A percentile compares a stretch with the other conserved stretches of the same genome.
Conservation (phyloP, 1,140 invertebrate species). For the Drepana arcuata region DNA sequence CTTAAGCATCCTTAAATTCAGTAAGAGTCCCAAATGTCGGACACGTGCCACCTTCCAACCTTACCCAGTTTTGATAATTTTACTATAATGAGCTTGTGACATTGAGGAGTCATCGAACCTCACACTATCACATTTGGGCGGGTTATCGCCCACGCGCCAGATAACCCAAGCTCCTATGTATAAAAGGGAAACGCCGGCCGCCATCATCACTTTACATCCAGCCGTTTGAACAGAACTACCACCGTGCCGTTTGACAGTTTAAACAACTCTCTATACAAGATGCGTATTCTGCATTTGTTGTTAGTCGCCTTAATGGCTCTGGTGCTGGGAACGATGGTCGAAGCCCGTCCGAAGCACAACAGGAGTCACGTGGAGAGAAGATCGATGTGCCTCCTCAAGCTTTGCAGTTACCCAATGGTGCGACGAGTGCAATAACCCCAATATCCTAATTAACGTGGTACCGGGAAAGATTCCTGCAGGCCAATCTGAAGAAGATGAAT, state of each 20-base stretch:
- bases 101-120: constrained; percentile 62
- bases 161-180: constrained; percentile 53
- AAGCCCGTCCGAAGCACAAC: constrained; percentile 20
- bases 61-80: constrained; percentile 47
- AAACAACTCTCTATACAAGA: too few relatives aligned
- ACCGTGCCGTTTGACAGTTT: too few relatives aligned
- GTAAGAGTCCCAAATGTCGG: too few relatives aligned
- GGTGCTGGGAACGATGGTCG: constrained; percentile 15
- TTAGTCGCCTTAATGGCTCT: constrained; percentile 19
- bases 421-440: constrained; percentile 18
- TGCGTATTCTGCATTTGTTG: constrained; percentile 36
- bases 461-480: too few relatives aligned
- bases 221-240: too few relatives aligned
- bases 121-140: constrained; percentile 41
- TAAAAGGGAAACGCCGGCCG: constrained; percentile 22
- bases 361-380: constrained; percentile 24
- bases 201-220: constrained; percentile 39
- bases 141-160: constrained; percentile 56
- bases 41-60: constrained; percentile 26
- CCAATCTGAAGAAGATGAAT: too few relatives aligned
- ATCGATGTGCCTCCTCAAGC: constrained; percentile 41
- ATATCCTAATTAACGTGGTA: constrained; percentile 7
- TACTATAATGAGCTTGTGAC: constrained; percentile 50
- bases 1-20: too few relatives aligned
- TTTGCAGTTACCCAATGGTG: constrained; percentile 32